phyloP scores from a whole-genome alignment of 2,113 vertebrate species.

The Sceloporus tristichus region DNA sequence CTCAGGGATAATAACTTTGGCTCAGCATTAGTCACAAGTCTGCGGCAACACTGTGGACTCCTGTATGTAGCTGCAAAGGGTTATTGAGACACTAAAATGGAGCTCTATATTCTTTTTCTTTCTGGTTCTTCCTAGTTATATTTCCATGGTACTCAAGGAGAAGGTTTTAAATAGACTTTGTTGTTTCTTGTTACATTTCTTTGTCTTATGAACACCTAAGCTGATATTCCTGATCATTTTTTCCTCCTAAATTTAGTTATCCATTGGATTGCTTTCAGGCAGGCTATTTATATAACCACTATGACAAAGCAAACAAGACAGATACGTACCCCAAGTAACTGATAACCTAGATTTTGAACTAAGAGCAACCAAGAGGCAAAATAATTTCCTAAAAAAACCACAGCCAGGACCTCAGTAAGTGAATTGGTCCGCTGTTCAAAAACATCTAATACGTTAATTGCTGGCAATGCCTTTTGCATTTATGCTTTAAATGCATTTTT shows the following conservation, averaged over 20 bases:
- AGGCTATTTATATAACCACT: no score
- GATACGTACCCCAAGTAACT: no score
- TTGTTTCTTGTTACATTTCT: constrained; percentile 41
- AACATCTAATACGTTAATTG: no score
- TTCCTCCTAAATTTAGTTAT: constrained; percentile 5
- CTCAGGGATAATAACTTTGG: not conserved
- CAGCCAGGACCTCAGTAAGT: no score
- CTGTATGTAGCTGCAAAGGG: not conserved
- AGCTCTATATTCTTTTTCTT: not conserved
- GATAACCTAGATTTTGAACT: no score
- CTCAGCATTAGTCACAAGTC: not conserved
- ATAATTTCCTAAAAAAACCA: no score
- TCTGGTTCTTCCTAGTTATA: constrained; percentile 17
- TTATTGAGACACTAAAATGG: not conserved
- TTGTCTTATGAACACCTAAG: constrained; percentile 15
- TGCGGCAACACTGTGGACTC: not conserved
- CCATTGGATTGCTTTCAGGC: constrained; percentile 18
- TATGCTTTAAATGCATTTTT: no score
- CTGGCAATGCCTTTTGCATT: no score
- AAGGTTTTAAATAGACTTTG: constrained; percentile 30
- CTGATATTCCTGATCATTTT: no score
- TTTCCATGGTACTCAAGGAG: constrained; percentile 41
- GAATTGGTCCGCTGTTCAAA: no score
- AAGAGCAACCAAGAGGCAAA: no score
- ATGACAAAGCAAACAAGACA: no score